Evolutionary conservation across 2,888 invertebrate species (phyloP).

Genomic region (Chaetogeoica ovagalla): DNA sequence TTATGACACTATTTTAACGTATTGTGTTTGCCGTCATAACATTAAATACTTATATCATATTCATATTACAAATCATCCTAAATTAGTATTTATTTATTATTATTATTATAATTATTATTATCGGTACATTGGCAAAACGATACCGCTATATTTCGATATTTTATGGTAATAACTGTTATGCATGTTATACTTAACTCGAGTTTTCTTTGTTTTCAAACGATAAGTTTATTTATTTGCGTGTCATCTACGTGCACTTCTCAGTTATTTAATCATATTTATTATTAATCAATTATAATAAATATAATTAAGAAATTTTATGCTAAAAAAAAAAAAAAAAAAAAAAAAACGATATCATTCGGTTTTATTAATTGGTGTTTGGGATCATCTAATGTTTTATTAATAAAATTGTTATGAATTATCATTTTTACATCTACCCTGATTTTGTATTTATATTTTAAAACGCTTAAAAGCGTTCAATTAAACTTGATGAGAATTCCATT

Average conservation of each 20-base stretch:
- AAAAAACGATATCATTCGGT: neutral
- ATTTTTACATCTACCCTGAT: no score
- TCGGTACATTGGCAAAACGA: neutral
- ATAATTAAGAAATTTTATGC: neutral
- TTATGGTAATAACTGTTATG: neutral
- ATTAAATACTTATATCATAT: constrained; percentile 12
- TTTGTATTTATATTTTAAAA: no score
- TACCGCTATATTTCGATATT: neutral
- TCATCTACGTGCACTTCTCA: neutral
- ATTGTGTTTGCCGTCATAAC: neutral
- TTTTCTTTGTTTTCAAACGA: constrained; percentile 6
- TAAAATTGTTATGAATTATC: no score
- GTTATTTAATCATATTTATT: neutral
- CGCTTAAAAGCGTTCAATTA: no score
- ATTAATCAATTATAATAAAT: neutral
- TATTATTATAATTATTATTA: neutral
- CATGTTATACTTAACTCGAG: neutral
- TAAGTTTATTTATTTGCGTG: constrained; percentile 4
- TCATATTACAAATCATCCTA: neutral
- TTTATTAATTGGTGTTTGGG: neutral
- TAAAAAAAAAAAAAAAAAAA: no score
- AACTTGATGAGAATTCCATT: no score
- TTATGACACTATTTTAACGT: no score
- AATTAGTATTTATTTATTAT: constrained; percentile 18
- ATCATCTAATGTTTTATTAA: no score